These are phyloP conservation scores for Micromussa lordhowensis DNA, from an alignment of 92 coral and sea anemone species.

Conservation along the genomic window DNA sequence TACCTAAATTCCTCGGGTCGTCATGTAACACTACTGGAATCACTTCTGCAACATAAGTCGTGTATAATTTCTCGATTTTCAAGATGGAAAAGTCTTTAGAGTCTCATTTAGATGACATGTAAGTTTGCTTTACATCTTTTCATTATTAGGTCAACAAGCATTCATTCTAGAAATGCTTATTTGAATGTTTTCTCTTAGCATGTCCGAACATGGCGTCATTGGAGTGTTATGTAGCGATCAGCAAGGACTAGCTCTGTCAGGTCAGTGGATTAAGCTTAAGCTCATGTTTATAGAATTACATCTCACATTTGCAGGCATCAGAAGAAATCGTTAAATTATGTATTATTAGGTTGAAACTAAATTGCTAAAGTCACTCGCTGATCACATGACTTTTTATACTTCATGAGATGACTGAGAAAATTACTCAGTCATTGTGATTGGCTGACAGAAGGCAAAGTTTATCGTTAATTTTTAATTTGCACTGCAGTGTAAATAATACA, in stretches of 20 bases:
- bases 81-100: conserved; percentile 82
- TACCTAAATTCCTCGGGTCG: neutral
- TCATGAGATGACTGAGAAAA: too few relatives aligned
- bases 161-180: neutral
- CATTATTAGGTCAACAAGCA: neutral
- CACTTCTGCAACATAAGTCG: too few relatives aligned
- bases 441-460: too few relatives aligned
- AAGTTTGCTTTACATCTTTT: conserved; percentile 19
- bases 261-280: conserved; percentile 48
- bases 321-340: neutral
- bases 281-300: neutral
- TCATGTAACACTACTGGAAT: neutral
- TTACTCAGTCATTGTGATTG: too few relatives aligned
- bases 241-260: conserved; percentile 87
- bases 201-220: conserved; percentile 94
- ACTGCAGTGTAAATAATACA: too few relatives aligned
- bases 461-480: too few relatives aligned
- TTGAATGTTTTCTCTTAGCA: conserved; percentile 36
- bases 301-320: neutral
- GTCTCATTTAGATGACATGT: conserved; percentile 81
- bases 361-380: neutral
- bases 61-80: neutral
- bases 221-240: conserved; percentile 93
- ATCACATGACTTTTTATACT: neutral
- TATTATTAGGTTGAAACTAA: neutral